These are phyloP conservation scores for Lycocerus yunnanus DNA, from an alignment of 2,888 invertebrate species.

Conservation along the genomic window DNA sequence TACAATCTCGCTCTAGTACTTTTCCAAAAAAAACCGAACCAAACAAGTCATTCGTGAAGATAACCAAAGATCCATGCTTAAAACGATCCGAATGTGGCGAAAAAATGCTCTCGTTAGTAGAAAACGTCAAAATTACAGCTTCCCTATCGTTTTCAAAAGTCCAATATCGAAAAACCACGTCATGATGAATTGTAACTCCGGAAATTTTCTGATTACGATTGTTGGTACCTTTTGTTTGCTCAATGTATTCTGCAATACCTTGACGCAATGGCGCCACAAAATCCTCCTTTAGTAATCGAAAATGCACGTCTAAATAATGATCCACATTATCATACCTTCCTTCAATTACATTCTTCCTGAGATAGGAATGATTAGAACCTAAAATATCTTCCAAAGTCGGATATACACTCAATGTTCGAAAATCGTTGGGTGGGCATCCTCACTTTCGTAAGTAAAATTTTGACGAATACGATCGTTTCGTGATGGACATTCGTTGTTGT, in stretches of 20 bases:
- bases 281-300: slow-evolving; percentile 77
- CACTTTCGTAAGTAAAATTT: too few species aligned
- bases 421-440: slow-evolving; percentile 54
- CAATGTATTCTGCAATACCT: slow-evolving; percentile 58
- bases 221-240: not conserved
- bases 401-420: slow-evolving; percentile 62
- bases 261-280: slow-evolving; percentile 73
- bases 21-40: slow-evolving; percentile 70
- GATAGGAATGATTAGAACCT: slow-evolving; percentile 48
- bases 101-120: not conserved
- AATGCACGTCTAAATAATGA: slow-evolving; percentile 81
- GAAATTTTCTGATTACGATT: too few species aligned
- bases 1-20: slow-evolving; percentile 63
- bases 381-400: not conserved
- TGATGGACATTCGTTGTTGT: too few species aligned
- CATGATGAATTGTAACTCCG: too few species aligned
- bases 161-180: not conserved
- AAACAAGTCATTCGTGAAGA: slow-evolving; percentile 74
- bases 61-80: slow-evolving; percentile 73
- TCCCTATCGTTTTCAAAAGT: not conserved
- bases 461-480: too few species aligned
- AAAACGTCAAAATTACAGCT: not conserved
- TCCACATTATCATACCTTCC: slow-evolving; percentile 67
- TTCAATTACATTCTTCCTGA: slow-evolving; percentile 63
- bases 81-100: slow-evolving; percentile 59